phyloP scores from a whole-genome alignment of 2,113 vertebrate species.

The Anas platyrhynchos region DNA sequence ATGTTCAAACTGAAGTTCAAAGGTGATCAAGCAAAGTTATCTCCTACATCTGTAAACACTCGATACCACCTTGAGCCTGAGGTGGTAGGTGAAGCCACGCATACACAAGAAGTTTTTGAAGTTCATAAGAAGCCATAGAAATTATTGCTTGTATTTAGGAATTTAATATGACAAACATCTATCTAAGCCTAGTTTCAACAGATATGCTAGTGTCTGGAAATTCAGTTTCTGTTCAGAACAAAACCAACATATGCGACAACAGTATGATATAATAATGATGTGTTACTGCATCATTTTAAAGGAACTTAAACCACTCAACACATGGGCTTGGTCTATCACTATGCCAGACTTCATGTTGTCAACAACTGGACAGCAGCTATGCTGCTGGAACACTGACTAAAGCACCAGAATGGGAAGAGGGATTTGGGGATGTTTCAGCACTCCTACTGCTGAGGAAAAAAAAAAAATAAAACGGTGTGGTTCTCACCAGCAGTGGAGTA shows the following conservation, averaged over 20 bases:
- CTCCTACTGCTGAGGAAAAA: not conserved
- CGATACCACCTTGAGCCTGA: not conserved
- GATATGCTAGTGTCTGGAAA: not conserved
- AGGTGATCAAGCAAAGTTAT: not conserved
- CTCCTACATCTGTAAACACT: constrained; percentile 4
- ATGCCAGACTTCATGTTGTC: not conserved
- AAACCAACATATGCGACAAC: not conserved
- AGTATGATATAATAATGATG: not conserved
- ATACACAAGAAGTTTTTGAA: not conserved
- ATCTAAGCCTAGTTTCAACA: not conserved
- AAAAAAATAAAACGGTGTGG: rapidly evolving
- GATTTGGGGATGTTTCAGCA: not conserved
- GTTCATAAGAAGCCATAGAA: not conserved
- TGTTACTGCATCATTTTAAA: not conserved
- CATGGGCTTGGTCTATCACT: not conserved
- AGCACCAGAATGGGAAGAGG: not conserved
- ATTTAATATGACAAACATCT: not conserved
- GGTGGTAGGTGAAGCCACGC: not conserved
- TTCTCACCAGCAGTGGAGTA: not conserved
- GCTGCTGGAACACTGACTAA: not conserved
- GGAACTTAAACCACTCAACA: not conserved
- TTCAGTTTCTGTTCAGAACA: not conserved
- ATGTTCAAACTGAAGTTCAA: not conserved
- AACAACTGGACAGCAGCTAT: not conserved
- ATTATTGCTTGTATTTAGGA: not conserved